Evolutionary conservation across 2,888 invertebrate species (phyloP).

Genomic region (Dicyrtoma fusca): DNA sequence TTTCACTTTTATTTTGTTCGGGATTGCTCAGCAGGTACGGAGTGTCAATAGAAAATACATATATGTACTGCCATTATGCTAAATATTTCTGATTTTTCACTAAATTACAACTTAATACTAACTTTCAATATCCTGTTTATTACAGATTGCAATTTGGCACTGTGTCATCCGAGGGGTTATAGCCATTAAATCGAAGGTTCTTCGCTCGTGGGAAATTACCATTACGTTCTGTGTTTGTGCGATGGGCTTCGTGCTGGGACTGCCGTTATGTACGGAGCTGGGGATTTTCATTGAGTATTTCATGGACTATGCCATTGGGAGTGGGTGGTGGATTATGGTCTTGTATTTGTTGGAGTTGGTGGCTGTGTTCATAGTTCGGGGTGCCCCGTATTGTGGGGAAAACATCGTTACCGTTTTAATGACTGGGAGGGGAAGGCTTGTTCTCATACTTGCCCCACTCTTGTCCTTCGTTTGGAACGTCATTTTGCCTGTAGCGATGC

Average conservation of each 20-base stretch:
- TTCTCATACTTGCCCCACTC: constrained; percentile 65
- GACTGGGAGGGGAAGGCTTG: constrained; percentile 59
- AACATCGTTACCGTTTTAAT: constrained; percentile 69
- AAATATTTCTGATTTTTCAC: constrained; percentile 22
- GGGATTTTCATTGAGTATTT: constrained; percentile 83
- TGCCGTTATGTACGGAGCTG: constrained; percentile 83
- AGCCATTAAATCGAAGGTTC: constrained; percentile 72
- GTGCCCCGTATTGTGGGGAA: constrained; percentile 82
- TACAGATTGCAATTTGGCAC: constrained; percentile 82
- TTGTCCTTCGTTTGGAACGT: constrained; percentile 87
- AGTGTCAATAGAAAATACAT: background rate
- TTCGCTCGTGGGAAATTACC: constrained; percentile 79
- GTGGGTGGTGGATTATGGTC: constrained; percentile 84
- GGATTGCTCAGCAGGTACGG: constrained; percentile 76
- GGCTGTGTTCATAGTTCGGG: constrained; percentile 84
- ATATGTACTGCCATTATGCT: background rate
- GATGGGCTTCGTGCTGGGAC: constrained; percentile 78
- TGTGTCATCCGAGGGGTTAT: constrained; percentile 84
- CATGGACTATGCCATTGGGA: constrained; percentile 80
- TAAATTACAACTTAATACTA: too few species aligned
- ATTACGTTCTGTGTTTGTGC: constrained; percentile 83
- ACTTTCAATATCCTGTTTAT: too few species aligned
- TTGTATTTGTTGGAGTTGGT: constrained; percentile 75
- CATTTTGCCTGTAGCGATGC: constrained; percentile 76
- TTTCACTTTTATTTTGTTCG: constrained; percentile 81